A percentile compares a stretch with the other conserved stretches of the same genome.
phyloP scores from a whole-genome alignment of 2,113 vertebrate genomes.

The Eubucco bourcierii region DNA sequence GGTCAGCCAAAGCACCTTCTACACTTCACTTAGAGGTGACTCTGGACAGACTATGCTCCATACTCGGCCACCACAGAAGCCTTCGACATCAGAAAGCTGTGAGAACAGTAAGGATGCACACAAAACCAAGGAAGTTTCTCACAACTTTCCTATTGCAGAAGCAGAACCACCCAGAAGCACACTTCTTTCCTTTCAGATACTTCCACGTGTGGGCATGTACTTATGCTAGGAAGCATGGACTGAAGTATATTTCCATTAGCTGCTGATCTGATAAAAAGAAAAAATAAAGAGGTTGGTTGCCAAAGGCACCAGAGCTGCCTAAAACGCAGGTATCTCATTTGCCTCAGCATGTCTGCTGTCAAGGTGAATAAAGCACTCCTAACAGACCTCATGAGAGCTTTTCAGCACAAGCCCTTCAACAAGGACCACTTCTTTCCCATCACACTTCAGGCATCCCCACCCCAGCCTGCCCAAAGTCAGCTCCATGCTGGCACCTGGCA shows the following conservation, averaged over 20 bases:
- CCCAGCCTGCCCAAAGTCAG: neutral
- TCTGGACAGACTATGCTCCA: neutral
- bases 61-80: neutral
- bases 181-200: fast-evolving
- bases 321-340: fast-evolving
- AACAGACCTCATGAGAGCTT: neutral
- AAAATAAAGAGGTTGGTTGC: neutral
- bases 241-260: neutral
- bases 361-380: neutral
- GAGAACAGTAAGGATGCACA: neutral
- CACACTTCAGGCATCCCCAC: fast-evolving
- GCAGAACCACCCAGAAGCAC: neutral
- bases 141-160: fast-evolving
- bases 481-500: fast-evolving
- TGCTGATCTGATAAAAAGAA: neutral
- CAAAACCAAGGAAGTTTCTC: neutral
- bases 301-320: neutral
- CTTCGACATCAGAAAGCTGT: fast-evolving
- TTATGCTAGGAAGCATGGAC: neutral
- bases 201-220: neutral
- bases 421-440: neutral
- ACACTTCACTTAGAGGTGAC: fast-evolving
- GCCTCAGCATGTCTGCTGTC: neutral
- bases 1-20: neutral
- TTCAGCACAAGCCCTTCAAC: fast-evolving